Percentiles rank a stretch among this genome's conserved stretches.
These are phyloP conservation scores for Acromyrmex charruanus DNA, from an alignment of 1,140 invertebrate species.

Conservation along the genomic window DNA sequence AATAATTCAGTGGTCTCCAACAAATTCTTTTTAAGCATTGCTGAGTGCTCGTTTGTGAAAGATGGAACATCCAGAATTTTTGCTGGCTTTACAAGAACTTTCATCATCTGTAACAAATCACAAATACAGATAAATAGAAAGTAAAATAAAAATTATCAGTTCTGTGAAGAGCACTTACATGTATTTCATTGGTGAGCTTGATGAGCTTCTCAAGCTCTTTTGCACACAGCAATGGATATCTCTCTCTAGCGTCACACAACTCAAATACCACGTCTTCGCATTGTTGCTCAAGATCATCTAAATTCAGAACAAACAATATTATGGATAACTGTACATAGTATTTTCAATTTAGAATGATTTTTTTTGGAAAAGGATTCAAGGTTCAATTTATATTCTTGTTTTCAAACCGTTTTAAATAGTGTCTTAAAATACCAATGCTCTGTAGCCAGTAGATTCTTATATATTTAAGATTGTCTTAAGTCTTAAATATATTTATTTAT, in stretches of 20 bases:
- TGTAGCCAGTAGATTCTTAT: no score
- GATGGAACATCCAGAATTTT: constrained; percentile 35
- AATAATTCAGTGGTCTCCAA: neutral
- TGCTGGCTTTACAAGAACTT: neutral
- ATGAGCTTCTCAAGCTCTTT: constrained; percentile 74
- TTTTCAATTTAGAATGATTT: no score
- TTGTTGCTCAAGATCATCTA: constrained; percentile 75
- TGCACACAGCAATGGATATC: constrained; percentile 76
- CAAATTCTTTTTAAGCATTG: neutral
- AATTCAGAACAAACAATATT: constrained; percentile 26
- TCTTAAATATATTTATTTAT: no score
- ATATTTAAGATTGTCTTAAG: no score
- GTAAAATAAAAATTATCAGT: neutral
- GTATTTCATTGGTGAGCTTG: constrained; percentile 72
- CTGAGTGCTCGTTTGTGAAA: constrained; percentile 39
- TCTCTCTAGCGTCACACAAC: constrained; percentile 78
- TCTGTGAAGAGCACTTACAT: constrained; percentile 62
- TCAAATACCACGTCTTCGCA: constrained; percentile 79
- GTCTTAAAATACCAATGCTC: no score
- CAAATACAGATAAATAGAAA: constrained; percentile 6
- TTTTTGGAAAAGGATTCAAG: no score
- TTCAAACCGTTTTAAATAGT: no score
- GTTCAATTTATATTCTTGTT: no score
- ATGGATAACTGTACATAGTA: neutral
- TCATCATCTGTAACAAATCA: constrained; percentile 63